phyloP scores from a whole-genome alignment of 2,888 invertebrate genomes.

The Drymonia ruficornis region DNA sequence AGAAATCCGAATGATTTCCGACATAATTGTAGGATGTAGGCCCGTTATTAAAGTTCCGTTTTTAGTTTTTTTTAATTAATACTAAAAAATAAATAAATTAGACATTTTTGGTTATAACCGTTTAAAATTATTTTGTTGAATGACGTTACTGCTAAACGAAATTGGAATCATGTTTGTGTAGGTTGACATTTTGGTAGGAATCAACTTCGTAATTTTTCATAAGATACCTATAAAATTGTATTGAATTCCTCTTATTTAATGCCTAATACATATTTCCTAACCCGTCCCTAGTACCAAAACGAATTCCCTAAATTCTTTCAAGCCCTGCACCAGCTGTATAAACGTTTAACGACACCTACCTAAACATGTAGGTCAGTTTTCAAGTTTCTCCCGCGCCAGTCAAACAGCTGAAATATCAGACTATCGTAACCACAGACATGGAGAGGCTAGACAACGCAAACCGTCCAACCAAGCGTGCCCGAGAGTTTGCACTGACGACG shows the following conservation, averaged over 20 bases:
- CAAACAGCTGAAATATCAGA: constrained; percentile 23
- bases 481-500: too few relatives aligned
- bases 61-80: not conserved
- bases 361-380: not conserved
- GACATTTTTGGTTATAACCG: not conserved
- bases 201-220: not conserved
- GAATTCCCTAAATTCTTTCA: not conserved
- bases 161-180: not conserved
- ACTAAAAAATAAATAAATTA: not conserved
- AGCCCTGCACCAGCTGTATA: not conserved
- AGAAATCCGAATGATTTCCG: not conserved
- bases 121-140: not conserved
- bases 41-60: not conserved
- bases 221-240: not conserved
- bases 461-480: too few relatives aligned
- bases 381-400: not conserved
- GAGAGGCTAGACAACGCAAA: too few relatives aligned
- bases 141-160: not conserved
- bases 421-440: too few relatives aligned
- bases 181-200: not conserved
- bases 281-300: not conserved
- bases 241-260: too few relatives aligned
- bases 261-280: too few relatives aligned
- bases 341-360: not conserved
- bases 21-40: not conserved